phyloP scores from a whole-genome alignment of 2,113 vertebrate species.

The Piprites chloris region DNA sequence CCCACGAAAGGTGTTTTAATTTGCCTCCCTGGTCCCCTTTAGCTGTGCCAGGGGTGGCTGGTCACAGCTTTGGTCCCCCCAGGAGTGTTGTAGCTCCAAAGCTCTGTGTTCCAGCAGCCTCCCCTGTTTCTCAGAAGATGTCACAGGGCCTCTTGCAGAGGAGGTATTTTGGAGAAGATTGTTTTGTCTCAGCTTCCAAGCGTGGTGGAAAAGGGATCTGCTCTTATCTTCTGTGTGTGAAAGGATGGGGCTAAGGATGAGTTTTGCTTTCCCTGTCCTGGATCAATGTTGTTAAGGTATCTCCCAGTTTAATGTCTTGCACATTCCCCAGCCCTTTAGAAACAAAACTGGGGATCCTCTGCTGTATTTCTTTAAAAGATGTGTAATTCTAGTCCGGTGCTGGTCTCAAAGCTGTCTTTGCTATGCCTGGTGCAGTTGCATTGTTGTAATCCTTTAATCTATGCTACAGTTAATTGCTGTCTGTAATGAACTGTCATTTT shows the following conservation, averaged over 20 bases:
- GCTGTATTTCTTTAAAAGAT: not conserved
- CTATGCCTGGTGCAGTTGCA: not conserved
- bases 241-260: not conserved
- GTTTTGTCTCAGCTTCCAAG: not conserved
- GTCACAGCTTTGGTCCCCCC: not conserved
- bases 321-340: not conserved
- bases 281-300: not conserved
- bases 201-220: not conserved
- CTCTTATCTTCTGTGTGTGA: not conserved
- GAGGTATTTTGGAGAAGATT: not conserved
- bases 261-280: not conserved
- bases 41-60: not conserved
- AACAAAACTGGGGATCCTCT: not conserved
- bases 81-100: not conserved
- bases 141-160: not conserved
- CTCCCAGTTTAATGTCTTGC: not conserved
- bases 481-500: not conserved
- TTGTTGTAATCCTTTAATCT: not conserved
- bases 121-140: not conserved
- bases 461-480: not conserved
- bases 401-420: not conserved
- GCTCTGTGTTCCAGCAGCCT: rapidly evolving
- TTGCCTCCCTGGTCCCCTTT: not conserved
- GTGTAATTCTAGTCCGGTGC: not conserved
- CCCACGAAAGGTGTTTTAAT: not conserved